Percentiles rank a stretch among this genome's conserved stretches.
phyloP scores from a whole-genome alignment of 1,140 invertebrate species.

The Lethrus apterus region DNA sequence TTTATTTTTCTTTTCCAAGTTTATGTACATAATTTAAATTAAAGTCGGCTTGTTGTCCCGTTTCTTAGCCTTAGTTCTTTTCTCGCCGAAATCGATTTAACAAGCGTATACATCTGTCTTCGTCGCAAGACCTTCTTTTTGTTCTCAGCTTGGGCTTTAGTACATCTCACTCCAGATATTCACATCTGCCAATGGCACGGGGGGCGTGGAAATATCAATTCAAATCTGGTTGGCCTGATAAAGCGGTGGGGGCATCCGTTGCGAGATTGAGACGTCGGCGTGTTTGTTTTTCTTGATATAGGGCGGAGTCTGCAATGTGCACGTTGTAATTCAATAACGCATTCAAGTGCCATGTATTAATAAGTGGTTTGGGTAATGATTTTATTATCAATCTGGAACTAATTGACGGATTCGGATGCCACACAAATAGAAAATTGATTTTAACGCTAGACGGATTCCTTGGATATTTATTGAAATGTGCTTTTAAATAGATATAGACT shows the following conservation, averaged over 20 bases:
- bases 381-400: conserved; percentile 24
- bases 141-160: neutral
- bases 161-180: conserved; percentile 31
- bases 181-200: conserved; percentile 26
- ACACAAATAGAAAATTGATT: too few species aligned
- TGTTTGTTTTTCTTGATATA: conserved; percentile 35
- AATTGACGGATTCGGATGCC: too few species aligned
- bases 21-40: too few species aligned
- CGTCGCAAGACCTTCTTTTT: conserved; percentile 19
- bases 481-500: too few species aligned
- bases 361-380: conserved; percentile 33
- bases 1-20: too few species aligned
- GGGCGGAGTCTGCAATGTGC: conserved; percentile 25
- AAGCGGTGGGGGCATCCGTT: conserved; percentile 21
- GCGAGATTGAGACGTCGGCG: conserved; percentile 36
- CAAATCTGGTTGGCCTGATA: conserved; percentile 22
- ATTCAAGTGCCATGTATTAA: conserved; percentile 30
- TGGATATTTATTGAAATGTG: too few species aligned
- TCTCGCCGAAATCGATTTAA: conserved; percentile 19
- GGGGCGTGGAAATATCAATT: conserved; percentile 25
- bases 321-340: conserved; percentile 30
- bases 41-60: too few species aligned
- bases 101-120: conserved; percentile 5
- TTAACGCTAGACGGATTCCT: too few species aligned
- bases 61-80: too few species aligned